Evolutionary conservation across 2,888 invertebrate species (phyloP).

Genomic region (Heliconius ismenius): DNA sequence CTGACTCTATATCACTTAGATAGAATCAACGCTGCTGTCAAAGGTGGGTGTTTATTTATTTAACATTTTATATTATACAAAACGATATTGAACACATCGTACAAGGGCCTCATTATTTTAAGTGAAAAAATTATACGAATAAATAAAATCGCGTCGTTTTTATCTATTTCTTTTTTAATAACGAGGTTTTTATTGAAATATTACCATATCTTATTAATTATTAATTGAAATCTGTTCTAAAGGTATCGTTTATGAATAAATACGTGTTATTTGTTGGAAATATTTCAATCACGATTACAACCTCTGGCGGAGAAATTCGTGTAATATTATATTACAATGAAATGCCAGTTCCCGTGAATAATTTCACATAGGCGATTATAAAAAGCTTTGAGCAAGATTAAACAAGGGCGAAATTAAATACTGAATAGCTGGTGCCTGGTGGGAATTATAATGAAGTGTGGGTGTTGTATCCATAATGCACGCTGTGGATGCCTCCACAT

Average conservation of each 20-base stretch:
- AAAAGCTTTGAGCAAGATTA: constrained; percentile 42
- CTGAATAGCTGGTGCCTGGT: constrained; percentile 58
- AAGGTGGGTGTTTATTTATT: constrained; percentile 63
- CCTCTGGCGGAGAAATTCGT: constrained; percentile 28
- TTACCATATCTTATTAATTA: constrained; percentile 12
- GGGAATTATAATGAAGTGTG: constrained; percentile 68
- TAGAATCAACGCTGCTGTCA: constrained; percentile 78
- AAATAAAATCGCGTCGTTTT: neutral
- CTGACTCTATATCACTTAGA: constrained; percentile 79
- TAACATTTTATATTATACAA: neutral
- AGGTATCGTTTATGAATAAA: constrained; percentile 17
- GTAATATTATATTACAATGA: constrained; percentile 37
- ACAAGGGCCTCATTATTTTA: constrained; percentile 5
- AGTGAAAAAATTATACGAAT: constrained; percentile 1
- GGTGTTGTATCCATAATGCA: constrained; percentile 74
- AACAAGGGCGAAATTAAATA: constrained; percentile 52
- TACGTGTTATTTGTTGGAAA: constrained; percentile 3
- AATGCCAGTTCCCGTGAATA: constrained; percentile 35
- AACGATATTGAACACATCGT: neutral
- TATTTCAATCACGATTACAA: constrained; percentile 26
- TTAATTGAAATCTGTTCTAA: constrained; percentile 2
- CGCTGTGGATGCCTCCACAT: constrained; percentile 58
- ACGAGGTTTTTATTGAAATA: neutral
- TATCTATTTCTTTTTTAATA: neutral
- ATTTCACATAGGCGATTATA: constrained; percentile 40